Evolutionary conservation across 2,113 vertebrate genomes (phyloP).

Genomic region (Lepidothrix coronata): DNA sequence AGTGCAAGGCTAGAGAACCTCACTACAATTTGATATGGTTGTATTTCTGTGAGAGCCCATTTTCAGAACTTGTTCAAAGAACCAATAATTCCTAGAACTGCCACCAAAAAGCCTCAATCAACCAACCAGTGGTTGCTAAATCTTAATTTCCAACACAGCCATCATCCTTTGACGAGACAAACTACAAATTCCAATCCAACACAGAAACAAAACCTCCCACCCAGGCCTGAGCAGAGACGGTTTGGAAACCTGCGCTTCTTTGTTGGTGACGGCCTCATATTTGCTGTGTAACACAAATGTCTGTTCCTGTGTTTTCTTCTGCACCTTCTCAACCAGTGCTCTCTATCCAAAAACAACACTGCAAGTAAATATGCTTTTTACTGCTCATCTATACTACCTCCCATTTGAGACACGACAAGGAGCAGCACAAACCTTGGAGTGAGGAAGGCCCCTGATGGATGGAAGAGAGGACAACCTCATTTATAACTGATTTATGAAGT

Average conservation of each 20-base stretch:
- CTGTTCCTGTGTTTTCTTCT: background rate
- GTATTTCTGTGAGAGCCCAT: background rate
- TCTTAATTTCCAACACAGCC: background rate
- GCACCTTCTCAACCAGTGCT: background rate
- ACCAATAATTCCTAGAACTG: background rate
- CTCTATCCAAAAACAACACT: background rate
- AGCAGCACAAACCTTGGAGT: background rate
- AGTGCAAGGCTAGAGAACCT: background rate
- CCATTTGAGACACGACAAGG: fast-evolving
- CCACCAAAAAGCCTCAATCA: background rate
- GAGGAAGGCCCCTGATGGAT: background rate
- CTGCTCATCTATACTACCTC: background rate
- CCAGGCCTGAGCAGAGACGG: fast-evolving
- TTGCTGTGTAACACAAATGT: background rate
- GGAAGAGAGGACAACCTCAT: background rate
- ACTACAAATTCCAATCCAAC: background rate
- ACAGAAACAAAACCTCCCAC: background rate
- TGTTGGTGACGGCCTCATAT: fast-evolving
- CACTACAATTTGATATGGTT: background rate
- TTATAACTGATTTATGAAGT: background rate
- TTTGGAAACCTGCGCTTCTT: background rate
- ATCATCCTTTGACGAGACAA: background rate
- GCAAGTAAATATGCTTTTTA: background rate
- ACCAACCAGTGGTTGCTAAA: background rate
- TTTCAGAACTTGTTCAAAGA: background rate